These are phyloP conservation scores for Steinernema hermaphroditum DNA, from an alignment of 2,888 invertebrate species.

Conservation along the genomic window DNA sequence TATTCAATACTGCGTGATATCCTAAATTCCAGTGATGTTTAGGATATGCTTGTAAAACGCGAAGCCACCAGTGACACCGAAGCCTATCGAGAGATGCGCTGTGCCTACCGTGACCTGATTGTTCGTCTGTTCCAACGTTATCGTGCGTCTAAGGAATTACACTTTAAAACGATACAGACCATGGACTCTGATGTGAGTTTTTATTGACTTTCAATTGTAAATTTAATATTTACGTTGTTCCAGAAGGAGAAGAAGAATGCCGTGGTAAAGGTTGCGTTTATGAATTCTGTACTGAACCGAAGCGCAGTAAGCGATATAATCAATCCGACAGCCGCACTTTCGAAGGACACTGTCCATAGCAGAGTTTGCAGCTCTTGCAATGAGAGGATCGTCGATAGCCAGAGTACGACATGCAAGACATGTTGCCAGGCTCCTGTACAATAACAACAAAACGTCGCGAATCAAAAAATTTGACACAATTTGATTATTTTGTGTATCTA, in stretches of 20 bases:
- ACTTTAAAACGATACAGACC: not conserved
- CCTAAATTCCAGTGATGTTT: not conserved
- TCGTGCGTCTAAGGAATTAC: not conserved
- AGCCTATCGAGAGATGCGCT: not conserved
- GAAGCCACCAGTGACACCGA: not conserved
- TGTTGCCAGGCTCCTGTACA: no score
- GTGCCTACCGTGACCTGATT: not conserved
- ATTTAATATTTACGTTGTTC: not conserved
- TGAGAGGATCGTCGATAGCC: not conserved
- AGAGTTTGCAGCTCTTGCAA: not conserved
- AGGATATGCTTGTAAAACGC: conserved; percentile 26
- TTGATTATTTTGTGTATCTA: no score
- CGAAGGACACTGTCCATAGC: not conserved
- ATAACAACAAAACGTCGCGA: no score
- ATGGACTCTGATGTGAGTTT: not conserved
- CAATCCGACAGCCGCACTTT: no score
- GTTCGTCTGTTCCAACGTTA: not conserved
- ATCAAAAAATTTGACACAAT: no score
- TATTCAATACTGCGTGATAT: no score
- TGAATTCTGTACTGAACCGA: not conserved
- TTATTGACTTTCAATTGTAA: not conserved
- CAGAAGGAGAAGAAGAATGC: not conserved
- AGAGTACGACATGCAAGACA: not conserved
- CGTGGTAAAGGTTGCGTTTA: not conserved
- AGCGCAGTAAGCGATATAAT: no score